Conservation (phyloP, 2,888 invertebrate species). For the Eucriotettix oculatus region DNA sequence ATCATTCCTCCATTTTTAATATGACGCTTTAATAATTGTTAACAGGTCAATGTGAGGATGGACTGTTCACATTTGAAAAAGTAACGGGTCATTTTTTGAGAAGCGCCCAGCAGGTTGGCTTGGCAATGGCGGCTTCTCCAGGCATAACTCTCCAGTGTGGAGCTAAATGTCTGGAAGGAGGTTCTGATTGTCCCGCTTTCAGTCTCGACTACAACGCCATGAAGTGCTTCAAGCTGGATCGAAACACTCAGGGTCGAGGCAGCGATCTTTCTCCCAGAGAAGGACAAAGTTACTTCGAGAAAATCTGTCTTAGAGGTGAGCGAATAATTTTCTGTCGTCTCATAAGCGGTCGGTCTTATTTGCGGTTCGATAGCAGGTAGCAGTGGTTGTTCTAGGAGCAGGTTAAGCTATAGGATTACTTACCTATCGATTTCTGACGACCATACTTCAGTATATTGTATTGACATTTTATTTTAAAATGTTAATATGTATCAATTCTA, state of each 20-base stretch:
- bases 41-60: constrained; percentile 26
- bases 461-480: too few species aligned
- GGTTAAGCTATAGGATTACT: too few species aligned
- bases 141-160: constrained; percentile 21
- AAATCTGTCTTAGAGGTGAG: constrained; percentile 26
- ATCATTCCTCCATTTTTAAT: too few species aligned
- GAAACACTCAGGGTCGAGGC: constrained; percentile 26
- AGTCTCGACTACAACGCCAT: constrained; percentile 25
- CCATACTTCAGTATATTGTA: too few species aligned
- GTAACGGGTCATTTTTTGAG: constrained; percentile 26
- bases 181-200: constrained; percentile 27
- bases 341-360: neutral
- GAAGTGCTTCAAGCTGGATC: constrained; percentile 27
- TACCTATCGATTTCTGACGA: too few species aligned
- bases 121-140: constrained; percentile 20
- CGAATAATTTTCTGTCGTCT: neutral
- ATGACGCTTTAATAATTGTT: neutral
- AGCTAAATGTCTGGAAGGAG: constrained; percentile 22
- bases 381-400: neutral
- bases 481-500: too few species aligned
- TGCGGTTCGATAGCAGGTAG: too few species aligned
- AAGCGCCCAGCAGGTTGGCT: constrained; percentile 24
- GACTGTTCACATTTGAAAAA: constrained; percentile 28
- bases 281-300: constrained; percentile 28
- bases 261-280: constrained; percentile 23